Base-by-base conservation (phyloP, 1,140 invertebrate genomes). In the Pectinophora gossypiella region DNA sequence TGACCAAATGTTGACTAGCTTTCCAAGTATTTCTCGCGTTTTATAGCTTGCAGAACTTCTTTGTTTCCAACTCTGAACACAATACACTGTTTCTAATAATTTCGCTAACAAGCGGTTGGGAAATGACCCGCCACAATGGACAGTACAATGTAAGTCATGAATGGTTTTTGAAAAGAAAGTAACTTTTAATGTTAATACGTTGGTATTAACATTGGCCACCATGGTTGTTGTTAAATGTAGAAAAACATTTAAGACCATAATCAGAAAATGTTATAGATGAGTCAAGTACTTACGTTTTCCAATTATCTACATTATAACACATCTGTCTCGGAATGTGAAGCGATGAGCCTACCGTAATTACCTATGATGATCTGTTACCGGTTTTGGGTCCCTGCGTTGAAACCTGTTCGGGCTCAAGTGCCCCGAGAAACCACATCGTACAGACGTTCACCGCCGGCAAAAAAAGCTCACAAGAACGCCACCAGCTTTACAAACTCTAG, bases 301-400 rank as follows among this genome's bases (percentile, higher is more conserved):
- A 61, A 61, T 61, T 61, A 57, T 48, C 44, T 35, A 48, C 40
- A 56, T 51, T 36, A 61, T 61, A 57, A 59, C 51, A 44, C 51
- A 57, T 49, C 47, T 53, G 48, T 64, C 59, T 71, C 52, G 48
- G 60, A 70, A 68, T 72, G 64, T 75, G 63, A 74, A 60, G 56
- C 65, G 68, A 76, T 67, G 69, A 76, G 63, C 61, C 76, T 65
- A 70, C 67, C 53, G 75, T 80, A 84, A 84, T 84, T 80, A 71
- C 68, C 65, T 67, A 63, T 65, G 73, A 75, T 81, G 69, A 75
- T 78, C 78, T 67, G 81, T 82, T 82, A 76, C 74, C 75, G 76
- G 72, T 77, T 78, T 68, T 64, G 62, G 59, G 68, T 69, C 69
- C 67, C 66, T 69, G 66, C 63, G 67, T 73, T 68, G 53, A 74